Evolutionary conservation across 2,113 vertebrate species (phyloP).

Genomic region (Leuciscus idus): DNA sequence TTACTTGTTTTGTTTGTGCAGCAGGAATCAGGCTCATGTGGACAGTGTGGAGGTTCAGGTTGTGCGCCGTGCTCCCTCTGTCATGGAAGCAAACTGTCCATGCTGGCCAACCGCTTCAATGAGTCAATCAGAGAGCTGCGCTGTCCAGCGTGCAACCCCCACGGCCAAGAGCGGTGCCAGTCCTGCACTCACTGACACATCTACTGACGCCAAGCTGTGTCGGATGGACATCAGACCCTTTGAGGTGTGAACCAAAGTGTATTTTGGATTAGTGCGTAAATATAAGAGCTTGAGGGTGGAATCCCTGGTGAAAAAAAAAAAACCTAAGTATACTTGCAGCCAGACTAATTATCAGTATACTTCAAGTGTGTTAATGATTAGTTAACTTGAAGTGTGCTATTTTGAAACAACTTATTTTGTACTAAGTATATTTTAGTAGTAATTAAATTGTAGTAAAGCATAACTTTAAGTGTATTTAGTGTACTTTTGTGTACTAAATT

Average conservation of each 20-base stretch:
- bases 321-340: no score
- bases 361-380: no score
- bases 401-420: no score
- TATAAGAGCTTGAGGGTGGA: neutral
- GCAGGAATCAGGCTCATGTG: constrained; percentile 78
- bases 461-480: no score
- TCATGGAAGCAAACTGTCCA: constrained; percentile 97
- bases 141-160: constrained; percentile 90
- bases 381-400: no score
- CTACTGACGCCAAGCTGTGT: neutral
- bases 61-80: constrained; percentile 91
- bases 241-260: constrained; percentile 19
- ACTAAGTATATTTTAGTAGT: no score
- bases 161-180: constrained; percentile 87
- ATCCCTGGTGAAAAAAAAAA: no score
- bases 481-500: no score
- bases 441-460: no score
- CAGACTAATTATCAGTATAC: no score
- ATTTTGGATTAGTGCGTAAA: constrained; percentile 10
- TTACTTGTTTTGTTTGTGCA: constrained; percentile 58
- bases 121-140: constrained; percentile 92
- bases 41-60: constrained; percentile 87
- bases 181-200: constrained; percentile 68
- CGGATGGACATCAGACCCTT: neutral
- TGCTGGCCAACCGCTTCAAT: constrained; percentile 93